phyloP scores from a whole-genome alignment of 1,140 invertebrate genomes.

The Eurosta solidaginis region DNA sequence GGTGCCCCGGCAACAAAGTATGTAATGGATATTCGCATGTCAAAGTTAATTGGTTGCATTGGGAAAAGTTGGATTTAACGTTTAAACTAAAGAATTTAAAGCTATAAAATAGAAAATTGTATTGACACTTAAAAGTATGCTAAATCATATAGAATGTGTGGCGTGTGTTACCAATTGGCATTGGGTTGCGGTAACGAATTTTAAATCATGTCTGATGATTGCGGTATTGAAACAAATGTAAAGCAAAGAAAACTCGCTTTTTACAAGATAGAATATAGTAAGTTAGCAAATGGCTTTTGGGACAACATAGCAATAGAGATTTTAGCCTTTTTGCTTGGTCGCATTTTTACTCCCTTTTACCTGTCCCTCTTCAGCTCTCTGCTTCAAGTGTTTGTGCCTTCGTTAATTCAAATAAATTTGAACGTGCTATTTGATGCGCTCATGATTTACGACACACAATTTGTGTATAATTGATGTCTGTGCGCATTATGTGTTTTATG shows the following conservation, averaged over 20 bases:
- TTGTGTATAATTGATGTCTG: constrained; percentile 13
- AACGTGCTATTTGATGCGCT: neutral
- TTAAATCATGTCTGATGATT: constrained; percentile 7
- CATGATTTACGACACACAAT: constrained; percentile 17
- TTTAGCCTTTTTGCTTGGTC: neutral
- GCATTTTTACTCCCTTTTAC: neutral
- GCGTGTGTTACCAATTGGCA: neutral
- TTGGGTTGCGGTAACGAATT: neutral
- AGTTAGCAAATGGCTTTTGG: neutral
- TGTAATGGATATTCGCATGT: constrained; percentile 29
- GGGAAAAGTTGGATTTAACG: neutral
- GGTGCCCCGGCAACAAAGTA: neutral
- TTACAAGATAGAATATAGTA: neutral
- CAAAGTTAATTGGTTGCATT: constrained; percentile 30
- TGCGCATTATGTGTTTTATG: constrained; percentile 8
- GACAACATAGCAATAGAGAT: neutral
- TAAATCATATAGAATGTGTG: constrained; percentile 33
- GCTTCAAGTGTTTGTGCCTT: neutral
- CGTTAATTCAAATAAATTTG: too few relatives aligned
- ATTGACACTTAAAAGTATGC: constrained; percentile 48
- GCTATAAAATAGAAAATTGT: constrained; percentile 33
- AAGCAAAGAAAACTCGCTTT: neutral
- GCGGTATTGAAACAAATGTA: neutral
- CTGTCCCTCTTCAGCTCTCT: neutral
- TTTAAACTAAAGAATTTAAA: neutral